These are phyloP conservation scores for Drosophila kuntzei DNA, from an alignment of 2,888 invertebrate genomes.

Conservation along the genomic window DNA sequence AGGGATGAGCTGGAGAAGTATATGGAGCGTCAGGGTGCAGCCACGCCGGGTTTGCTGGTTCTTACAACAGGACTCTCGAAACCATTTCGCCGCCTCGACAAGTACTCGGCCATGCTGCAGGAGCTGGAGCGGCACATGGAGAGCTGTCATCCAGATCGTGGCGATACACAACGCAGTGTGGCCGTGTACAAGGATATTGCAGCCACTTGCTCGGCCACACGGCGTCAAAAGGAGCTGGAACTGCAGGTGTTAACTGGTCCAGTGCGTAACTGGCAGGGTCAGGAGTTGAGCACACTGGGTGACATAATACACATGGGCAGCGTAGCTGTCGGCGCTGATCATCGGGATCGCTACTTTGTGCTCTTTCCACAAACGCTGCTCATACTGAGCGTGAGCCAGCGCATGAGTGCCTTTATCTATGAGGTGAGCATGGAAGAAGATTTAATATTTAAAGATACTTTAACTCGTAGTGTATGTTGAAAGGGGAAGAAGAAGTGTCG, in stretches of 20 bases:
- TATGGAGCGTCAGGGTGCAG: slow-evolving; percentile 95
- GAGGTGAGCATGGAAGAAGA: slow-evolving; percentile 88
- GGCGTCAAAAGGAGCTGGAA: slow-evolving; percentile 98
- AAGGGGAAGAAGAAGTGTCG: no score
- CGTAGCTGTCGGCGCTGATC: slow-evolving; percentile 93
- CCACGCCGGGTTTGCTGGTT: slow-evolving; percentile 94
- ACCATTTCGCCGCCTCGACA: slow-evolving; percentile 97
- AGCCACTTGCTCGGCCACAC: slow-evolving; percentile 92
- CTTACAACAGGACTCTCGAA: slow-evolving; percentile 97
- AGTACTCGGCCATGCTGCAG: slow-evolving; percentile 97
- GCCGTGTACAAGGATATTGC: slow-evolving; percentile 97
- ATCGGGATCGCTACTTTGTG: slow-evolving; percentile 95
- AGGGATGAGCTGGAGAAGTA: slow-evolving; percentile 93
- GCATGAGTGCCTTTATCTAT: slow-evolving; percentile 97
- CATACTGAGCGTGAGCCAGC: slow-evolving; percentile 94
- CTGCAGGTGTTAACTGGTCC: slow-evolving; percentile 97
- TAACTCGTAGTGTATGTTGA: no score
- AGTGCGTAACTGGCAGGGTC: slow-evolving; percentile 98
- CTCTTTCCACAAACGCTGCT: slow-evolving; percentile 95
- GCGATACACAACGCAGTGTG: slow-evolving; percentile 98
- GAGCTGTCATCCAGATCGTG: slow-evolving; percentile 97
- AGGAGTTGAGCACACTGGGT: slow-evolving; percentile 87
- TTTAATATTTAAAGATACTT: no score
- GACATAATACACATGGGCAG: slow-evolving; percentile 97
- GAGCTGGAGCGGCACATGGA: slow-evolving; percentile 98